Evolutionary conservation across 2,888 invertebrate genomes (phyloP).

Genomic region (Dilophus febrilis): DNA sequence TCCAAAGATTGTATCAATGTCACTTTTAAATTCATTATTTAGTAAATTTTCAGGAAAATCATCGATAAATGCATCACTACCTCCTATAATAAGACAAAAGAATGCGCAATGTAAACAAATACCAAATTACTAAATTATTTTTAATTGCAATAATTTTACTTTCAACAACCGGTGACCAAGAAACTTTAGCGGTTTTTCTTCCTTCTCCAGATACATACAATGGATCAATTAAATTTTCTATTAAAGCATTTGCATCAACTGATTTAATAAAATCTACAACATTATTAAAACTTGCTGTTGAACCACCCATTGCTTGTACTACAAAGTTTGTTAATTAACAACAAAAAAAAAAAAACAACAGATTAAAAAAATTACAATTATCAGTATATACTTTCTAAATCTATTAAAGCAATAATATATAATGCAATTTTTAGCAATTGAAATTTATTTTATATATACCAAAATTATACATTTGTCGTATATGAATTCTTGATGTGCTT

Average conservation of each 20-base stretch:
- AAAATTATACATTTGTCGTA: not conserved
- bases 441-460: conserved; percentile 1
- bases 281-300: not conserved
- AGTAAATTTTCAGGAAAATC: conserved; percentile 1
- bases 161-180: not conserved
- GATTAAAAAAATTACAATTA: no score
- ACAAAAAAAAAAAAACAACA: no score
- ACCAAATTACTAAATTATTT: not conserved
- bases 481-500: not conserved
- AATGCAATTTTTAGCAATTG: not conserved
- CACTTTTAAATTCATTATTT: not conserved
- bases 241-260: not conserved
- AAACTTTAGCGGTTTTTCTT: not conserved
- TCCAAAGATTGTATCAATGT: conserved; percentile 2
- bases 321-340: no score
- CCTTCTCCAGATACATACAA: no score
- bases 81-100: no score
- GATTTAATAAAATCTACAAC: not conserved
- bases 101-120: not conserved
- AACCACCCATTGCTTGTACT: not conserved
- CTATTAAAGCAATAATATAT: not conserved
- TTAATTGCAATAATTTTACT: not conserved
- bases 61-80: not conserved
- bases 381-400: no score
- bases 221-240: no score